These are phyloP conservation scores for Euthynnus affinis DNA, from an alignment of 2,797 vertebrate genomes.

Conservation along the genomic window DNA sequence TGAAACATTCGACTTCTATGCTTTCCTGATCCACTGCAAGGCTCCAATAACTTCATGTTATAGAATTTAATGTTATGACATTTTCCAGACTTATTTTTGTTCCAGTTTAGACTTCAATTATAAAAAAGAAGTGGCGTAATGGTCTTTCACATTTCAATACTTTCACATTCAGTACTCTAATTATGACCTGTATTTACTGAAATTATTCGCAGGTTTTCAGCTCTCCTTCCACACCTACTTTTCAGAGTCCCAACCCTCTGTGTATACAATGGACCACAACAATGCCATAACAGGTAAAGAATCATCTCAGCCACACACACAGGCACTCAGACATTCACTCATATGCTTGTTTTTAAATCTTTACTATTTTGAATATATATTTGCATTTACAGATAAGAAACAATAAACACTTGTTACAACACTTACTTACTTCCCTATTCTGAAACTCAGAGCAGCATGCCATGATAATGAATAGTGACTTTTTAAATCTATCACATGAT, in stretches of 20 bases:
- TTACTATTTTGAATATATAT: slow-evolving; percentile 8
- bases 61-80: neutral
- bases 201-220: slow-evolving; percentile 90
- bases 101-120: neutral
- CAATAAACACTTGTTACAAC: neutral
- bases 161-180: neutral
- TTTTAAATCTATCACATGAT: slow-evolving; percentile 2
- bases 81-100: slow-evolving; percentile 7
- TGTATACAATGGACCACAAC: slow-evolving; percentile 91
- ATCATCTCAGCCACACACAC: neutral
- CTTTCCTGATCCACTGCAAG: neutral
- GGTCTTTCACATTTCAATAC: neutral
- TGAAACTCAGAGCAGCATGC: slow-evolving; percentile 27
- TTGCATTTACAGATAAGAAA: slow-evolving; percentile 48
- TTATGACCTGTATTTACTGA: slow-evolving; percentile 11
- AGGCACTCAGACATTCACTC: neutral
- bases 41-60: no score
- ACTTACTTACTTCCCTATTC: slow-evolving; percentile 57
- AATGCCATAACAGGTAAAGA: slow-evolving; percentile 91
- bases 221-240: slow-evolving; percentile 97
- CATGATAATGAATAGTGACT: neutral
- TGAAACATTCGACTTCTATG: neutral
- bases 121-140: neutral
- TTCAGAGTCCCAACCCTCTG: slow-evolving; percentile 91
- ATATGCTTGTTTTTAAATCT: neutral